phyloP scores from a whole-genome alignment of 2,797 vertebrate species.

The Prionace glauca region DNA sequence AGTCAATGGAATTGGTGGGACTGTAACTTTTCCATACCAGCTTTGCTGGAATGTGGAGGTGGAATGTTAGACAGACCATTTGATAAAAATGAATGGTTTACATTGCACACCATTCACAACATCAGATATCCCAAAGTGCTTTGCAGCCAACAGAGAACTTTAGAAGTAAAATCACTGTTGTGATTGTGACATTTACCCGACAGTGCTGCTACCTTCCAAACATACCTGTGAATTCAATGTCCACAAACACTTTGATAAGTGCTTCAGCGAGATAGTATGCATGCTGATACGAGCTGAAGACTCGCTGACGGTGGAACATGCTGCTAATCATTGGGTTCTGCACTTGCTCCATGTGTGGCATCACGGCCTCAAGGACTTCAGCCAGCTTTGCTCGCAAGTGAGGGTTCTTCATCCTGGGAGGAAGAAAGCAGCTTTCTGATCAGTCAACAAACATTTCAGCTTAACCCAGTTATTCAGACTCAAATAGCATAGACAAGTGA shows the following conservation, averaged over 20 bases:
- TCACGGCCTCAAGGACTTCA: slow-evolving; percentile 92
- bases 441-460: neutral
- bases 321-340: slow-evolving; percentile 69
- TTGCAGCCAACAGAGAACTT: neutral
- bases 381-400: slow-evolving; percentile 91
- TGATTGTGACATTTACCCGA: neutral
- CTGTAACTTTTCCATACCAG: too few species aligned
- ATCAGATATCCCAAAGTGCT: neutral
- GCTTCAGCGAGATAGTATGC: slow-evolving; percentile 85
- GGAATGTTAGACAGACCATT: neutral
- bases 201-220: neutral
- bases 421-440: neutral
- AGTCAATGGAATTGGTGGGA: neutral
- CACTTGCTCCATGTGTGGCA: slow-evolving; percentile 86
- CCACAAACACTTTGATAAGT: slow-evolving; percentile 93
- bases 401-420: slow-evolving; percentile 88
- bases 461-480: neutral
- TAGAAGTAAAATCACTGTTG: neutral
- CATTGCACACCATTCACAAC: neutral
- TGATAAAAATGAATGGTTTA: neutral
- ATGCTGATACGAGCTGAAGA: slow-evolving; percentile 78
- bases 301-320: slow-evolving; percentile 82
- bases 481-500: neutral
- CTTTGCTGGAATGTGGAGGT: neutral
- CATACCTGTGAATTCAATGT: slow-evolving; percentile 95